Percentiles rank a stretch among this genome's conserved stretches.
phyloP scores from a whole-genome alignment of 1,140 invertebrate genomes.

The Semibalanus balanoides region DNA sequence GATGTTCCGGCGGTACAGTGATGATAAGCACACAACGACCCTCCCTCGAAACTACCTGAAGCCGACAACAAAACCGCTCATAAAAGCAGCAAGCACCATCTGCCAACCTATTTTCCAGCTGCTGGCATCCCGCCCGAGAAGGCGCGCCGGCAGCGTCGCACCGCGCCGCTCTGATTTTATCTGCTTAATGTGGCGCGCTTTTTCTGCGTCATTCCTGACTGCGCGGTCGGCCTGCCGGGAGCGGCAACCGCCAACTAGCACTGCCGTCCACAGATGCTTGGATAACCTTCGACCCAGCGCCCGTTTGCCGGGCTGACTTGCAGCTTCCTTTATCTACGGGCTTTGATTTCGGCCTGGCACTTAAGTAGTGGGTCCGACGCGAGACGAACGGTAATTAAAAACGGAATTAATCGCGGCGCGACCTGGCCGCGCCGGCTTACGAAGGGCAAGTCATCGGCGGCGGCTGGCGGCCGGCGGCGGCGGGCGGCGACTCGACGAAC shows the following conservation, averaged over 20 bases:
- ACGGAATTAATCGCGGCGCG: not conserved
- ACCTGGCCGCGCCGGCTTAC: not conserved
- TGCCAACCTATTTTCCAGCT: not conserved
- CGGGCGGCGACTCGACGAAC: too few species aligned
- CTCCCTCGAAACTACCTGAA: too few species aligned
- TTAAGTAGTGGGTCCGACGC: conserved; percentile 1
- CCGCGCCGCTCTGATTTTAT: not conserved
- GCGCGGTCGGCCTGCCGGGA: too few species aligned
- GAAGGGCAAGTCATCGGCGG: not conserved
- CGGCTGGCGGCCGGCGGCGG: too few species aligned
- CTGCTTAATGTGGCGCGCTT: not conserved
- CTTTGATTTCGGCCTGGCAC: not conserved
- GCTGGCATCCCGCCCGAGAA: not conserved
- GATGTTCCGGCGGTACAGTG: too few species aligned
- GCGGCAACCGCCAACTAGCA: not conserved
- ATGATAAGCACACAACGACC: too few species aligned
- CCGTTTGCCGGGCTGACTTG: not conserved
- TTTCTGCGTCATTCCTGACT: not conserved
- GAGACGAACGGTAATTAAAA: not conserved
- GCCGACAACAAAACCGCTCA: not conserved
- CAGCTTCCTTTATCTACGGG: conserved; percentile 1
- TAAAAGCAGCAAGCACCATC: not conserved
- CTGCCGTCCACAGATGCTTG: not conserved
- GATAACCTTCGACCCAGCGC: not conserved
- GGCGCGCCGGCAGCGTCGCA: not conserved